phyloP scores from a whole-genome alignment of 1,140 invertebrate genomes.

The Conopomorpha cramerella region DNA sequence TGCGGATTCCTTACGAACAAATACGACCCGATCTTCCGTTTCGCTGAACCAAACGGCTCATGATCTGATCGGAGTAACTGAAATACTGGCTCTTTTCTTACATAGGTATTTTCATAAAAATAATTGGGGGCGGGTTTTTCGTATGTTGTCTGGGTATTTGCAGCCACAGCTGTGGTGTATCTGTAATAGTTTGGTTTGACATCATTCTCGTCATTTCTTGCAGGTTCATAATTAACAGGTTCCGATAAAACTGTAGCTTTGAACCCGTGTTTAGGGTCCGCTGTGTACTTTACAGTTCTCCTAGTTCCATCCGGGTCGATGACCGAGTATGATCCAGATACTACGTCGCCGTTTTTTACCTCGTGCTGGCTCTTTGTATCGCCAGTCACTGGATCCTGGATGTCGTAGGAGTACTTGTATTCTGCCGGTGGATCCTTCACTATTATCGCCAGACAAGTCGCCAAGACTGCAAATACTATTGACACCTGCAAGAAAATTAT shows the following conservation, averaged over 20 bases:
- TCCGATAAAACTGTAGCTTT: conserved; percentile 67
- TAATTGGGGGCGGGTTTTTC: no score
- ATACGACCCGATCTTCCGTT: no score
- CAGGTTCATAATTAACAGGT: no score
- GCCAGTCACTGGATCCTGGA: conserved; percentile 60
- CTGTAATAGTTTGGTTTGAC: no score
- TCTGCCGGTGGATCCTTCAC: conserved; percentile 38
- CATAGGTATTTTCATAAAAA: no score
- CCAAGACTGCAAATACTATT: conserved; percentile 13
- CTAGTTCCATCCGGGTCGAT: conserved; percentile 68
- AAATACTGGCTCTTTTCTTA: no score
- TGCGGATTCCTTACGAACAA: no score
- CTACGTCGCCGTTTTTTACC: conserved; percentile 61
- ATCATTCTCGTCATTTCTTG: no score
- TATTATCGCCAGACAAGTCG: conserved; percentile 24
- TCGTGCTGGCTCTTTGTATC: conserved; percentile 67
- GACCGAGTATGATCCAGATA: conserved; percentile 63
- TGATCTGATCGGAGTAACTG: no score
- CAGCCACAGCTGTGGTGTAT: no score
- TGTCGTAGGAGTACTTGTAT: conserved; percentile 60
- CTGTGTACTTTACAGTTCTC: conserved; percentile 73
- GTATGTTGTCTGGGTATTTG: no score
- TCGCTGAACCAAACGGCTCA: no score
- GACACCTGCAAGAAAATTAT: conserved; percentile 18
- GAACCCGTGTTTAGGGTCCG: conserved; percentile 70